These are phyloP conservation scores for Notamacropus eugenii DNA, from an alignment of 2,797 vertebrate genomes.

Conservation along the genomic window DNA sequence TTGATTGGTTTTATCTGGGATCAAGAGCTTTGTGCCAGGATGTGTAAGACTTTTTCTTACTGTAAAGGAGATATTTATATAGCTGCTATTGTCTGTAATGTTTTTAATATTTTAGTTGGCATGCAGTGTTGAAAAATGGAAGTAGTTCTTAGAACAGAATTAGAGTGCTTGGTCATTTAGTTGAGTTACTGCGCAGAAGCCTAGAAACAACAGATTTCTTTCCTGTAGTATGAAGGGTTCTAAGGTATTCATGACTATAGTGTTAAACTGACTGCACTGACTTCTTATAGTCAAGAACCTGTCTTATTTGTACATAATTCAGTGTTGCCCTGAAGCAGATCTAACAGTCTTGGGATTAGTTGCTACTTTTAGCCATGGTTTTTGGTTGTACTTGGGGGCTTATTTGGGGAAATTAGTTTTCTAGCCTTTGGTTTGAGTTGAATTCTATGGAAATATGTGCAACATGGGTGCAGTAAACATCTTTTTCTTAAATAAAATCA, in stretches of 20 bases:
- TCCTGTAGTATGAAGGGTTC: constrained; percentile 32
- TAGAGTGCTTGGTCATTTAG: not conserved
- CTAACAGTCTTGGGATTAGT: constrained; percentile 64
- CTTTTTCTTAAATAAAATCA: constrained; percentile 39
- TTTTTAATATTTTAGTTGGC: constrained; percentile 19
- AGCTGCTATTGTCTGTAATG: not conserved
- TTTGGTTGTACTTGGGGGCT: not conserved
- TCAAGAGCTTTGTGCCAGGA: not conserved
- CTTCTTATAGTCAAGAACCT: constrained; percentile 65
- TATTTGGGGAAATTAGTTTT: constrained; percentile 41
- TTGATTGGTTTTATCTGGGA: constrained; percentile 34
- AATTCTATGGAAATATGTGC: constrained; percentile 54
- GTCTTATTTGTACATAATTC: constrained; percentile 43
- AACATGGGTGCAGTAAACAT: constrained; percentile 27
- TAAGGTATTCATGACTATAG: constrained; percentile 11
- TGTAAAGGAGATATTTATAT: not conserved
- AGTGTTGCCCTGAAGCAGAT: constrained; percentile 57
- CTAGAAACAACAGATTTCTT: constrained; percentile 3
- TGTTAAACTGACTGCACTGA: constrained; percentile 43
- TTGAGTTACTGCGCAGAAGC: constrained; percentile 1
- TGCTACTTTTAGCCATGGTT: constrained; percentile 51
- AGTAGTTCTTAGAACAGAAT: not conserved
- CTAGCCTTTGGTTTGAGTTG: not conserved
- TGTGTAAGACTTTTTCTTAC: not conserved
- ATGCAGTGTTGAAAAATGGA: not conserved